Base-by-base conservation (phyloP, 2,113 vertebrate species). In the Misgurnus mizolepis region DNA sequence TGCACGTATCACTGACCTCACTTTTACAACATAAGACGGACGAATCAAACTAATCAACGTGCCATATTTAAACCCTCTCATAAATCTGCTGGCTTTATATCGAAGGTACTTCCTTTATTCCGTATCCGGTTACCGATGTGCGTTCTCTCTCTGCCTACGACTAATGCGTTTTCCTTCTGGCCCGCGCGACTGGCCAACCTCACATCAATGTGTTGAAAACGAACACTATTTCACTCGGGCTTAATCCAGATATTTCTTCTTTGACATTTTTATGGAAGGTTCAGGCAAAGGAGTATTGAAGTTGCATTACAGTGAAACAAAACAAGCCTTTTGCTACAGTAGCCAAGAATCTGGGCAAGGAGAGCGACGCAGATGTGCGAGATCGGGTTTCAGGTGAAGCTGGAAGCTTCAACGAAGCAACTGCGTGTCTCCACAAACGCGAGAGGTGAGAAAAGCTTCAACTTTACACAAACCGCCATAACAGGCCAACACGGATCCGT, bases 161-260 rank as follows among this genome's bases (percentile, higher is more conserved):
- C 88, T 93, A 91, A 93, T 93, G 90, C 73, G 9, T 93, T 93
- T 90, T 87, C 92, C 91, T 93, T 80, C 90, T 93, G 72, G 65
- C 27, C 71, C 84, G 40, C 80, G 61, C 43, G 56, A 90, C 83
- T 72, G 80, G 87, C 81, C 82, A 73, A 58, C 87, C 83, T 90
- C 83, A 78, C 85, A 80, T 88, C 85, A 83, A 88, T 81, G 79
- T 84, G 85, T 49, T 84, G 88, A 90, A 88, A 90, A 89, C 55
- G 65, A 88, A 86, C 74, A 84, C 88, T 77, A 47, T 87, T 85
- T 83, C 81, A 47, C 85, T 84, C 66, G 0, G 67, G 87, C 86
- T 80, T 89, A 90, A 92, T 92, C 91, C 89, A 84, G 85, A 91
- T 88, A 89, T 90, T 92, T 92, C 87, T 92, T 87, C 82, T 84